Base-by-base conservation (phyloP, 2,797 vertebrate genomes). In the Dromococcyx pavoninus region DNA sequence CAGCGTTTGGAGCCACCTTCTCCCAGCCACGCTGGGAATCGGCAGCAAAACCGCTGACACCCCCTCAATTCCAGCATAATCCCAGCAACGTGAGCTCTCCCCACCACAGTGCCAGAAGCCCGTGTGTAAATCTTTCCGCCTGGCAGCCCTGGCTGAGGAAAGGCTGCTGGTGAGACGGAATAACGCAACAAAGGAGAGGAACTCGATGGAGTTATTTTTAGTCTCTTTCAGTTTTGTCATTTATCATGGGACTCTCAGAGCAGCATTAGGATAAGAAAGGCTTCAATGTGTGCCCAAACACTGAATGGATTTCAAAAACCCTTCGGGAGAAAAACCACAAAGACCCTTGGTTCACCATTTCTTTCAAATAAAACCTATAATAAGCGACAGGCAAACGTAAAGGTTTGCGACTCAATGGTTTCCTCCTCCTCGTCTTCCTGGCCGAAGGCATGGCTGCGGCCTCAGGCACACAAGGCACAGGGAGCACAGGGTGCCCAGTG, bases 271-370 rank as follows among this genome's bases (percentile, higher is more conserved):
- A 2, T 23, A 84, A 95, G 89, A 94, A 96, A 94, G 89, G 82
- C 86, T 58, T 48, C 91, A 86, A 28, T 94, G 93, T 90, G 79
- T 10, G 57, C 58, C 66, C 89, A 89, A 95, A 9, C 85, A 10
- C 33, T n/a, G 6, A 62, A 46, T 1, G 44, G 62, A 48, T 30
- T 41, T 32, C 74, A 70, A 66, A 75, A 91, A 50, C 66, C 72
- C 74, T 94, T 51, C 69, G 25, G 80, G 91, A 77, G 53, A 13
- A 15, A 11, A 50, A 76, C 69, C 74, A 91, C 82, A 94, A 95
- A 33, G 92, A 9, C 17, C 12, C 23, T 60, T 27, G 18, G n/a
- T 88, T 90, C 83, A 80, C 43, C 17, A 5, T 16, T 84, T 61
- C 60, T 37, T 30, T 13, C 17, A 2, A 30, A 43, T 6, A 7